Evolutionary conservation across 2,888 invertebrate genomes (phyloP), one percentile per base, ranked within the genome.

Genomic region (Tricholauxania praeusta): DNA sequence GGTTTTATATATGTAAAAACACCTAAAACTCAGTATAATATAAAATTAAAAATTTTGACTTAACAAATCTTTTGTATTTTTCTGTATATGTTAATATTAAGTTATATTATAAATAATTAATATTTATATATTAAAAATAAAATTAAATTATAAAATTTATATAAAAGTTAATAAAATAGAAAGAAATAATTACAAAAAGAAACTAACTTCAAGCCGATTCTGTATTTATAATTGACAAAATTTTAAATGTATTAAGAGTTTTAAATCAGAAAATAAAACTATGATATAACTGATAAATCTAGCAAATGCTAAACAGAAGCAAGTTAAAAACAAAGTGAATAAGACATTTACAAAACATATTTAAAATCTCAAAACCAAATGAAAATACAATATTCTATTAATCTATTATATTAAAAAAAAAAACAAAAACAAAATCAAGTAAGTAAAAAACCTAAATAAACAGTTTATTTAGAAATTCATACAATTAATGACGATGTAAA

Each of bases 51-150:
- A 60, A 52, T 63, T 53, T 63, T 70, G 62, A 70, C 39, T 62
- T 62, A n/a, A 70, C 59, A 12, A 62, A 62, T 39, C 70, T 53
- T 70, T 63, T 70, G 70, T 70, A 70, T 70, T 70, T 68, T 63
- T 70, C 51, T 70, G 63, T 70, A 62, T 70, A 70, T 70, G 47
- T 70, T 63, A 70, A 39, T 14, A 15, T 28, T 70, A 63, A 63
- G 70, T 70, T 53, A 70, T 22, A 19, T 55, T 67, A 39, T 51
- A 51, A 51, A 51, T 49, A 51, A 52, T 22, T 57, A 55, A 53
- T 12, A 53, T 39, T 53, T 52, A 8, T 47, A 51, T n/a, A 39
- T 39, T 8, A 28, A 39, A 66, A 39, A 32, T 32, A 28, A 15
- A 53, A 32, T 15, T 47, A 63, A 63, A 49, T 65, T 51, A n/a